Evolutionary conservation across 1,140 invertebrate species (phyloP), one percentile per base, ranked within the genome.

Genomic region (Neodiprion pinetum): DNA sequence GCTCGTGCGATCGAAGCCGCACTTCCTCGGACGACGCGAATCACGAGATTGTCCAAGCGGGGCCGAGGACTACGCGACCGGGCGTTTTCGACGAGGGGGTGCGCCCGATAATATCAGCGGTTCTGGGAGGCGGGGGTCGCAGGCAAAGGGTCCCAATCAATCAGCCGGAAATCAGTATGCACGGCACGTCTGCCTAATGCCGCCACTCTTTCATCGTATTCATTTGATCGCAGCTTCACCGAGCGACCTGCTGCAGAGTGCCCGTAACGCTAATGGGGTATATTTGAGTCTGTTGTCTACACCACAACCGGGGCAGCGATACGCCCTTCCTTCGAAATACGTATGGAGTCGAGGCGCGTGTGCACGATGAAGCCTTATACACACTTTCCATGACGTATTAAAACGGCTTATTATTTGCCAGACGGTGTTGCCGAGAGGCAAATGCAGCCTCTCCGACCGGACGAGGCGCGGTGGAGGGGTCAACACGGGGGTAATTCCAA

Each of bases 121-220:
- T 81, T 82, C 84, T 82, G 74, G 77, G 76, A 76, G 75, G 79
- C 28, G 71, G 76, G 78, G 76, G 79, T 75, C 71, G 76, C 76
- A 76, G 28, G 82, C 77, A 84, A 87, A 87, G 85, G 86, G 87
- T 81, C 85, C 84, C 86, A 87, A 88, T 88, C 87, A 88, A 87
- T 88, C 86, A 87, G 86, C 86, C 85, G 80, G 82, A 88, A 88
- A 88, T 88, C 87, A 88, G 87, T 88, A 88, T 88, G 86, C 86
- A 87, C 83, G 82, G 83, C 87, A 88, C 87, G 87, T 88, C 82
- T 84, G 80, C 81, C 83, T 88, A 88, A 88, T 88, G 85, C 87
- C 81, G 80, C 84, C 84, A 88, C 87, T 88, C 87, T 88, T 88
- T 88, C 86, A 88, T 88, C 86, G 86, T 87, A 88, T 88, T 87